A percentile compares a stretch with the other conserved stretches of the same genome.
Evolutionary conservation across 2,888 invertebrate species (phyloP).

Genomic region (Agriopis leucophaearia): DNA sequence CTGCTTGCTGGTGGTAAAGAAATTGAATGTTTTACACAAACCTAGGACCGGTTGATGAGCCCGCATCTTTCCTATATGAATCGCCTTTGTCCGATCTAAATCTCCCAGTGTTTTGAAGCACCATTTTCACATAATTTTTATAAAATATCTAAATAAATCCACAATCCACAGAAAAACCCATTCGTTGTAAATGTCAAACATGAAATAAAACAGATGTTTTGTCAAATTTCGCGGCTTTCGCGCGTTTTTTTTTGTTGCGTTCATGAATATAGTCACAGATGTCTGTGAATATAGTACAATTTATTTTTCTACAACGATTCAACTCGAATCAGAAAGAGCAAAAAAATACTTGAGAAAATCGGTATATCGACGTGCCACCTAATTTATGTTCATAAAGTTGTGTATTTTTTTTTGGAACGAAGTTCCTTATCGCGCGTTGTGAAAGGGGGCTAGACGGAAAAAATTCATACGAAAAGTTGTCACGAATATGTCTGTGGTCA

Average conservation of each 20-base stretch:
- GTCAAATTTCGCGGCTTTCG: constrained; percentile 42
- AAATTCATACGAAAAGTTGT: no score
- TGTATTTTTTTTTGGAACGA: no score
- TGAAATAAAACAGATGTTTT: constrained; percentile 23
- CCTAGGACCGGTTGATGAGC: constrained; percentile 69
- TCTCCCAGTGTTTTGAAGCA: constrained; percentile 85
- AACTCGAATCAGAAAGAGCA: no score
- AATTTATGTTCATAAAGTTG: no score
- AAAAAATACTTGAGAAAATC: no score
- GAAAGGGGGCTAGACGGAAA: no score
- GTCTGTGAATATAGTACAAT: no score
- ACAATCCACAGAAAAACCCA: neutral
- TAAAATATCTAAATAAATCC: neutral
- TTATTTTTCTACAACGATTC: neutral
- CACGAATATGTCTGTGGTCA: no score
- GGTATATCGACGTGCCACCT: no score
- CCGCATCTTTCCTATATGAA: constrained; percentile 66
- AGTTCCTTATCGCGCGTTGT: no score
- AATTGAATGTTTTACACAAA: constrained; percentile 42
- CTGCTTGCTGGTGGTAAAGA: no score
- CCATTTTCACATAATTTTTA: constrained; percentile 68
- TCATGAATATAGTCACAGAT: no score
- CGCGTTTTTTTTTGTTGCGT: constrained; percentile 6
- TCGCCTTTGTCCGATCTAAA: constrained; percentile 79
- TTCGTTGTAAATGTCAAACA: neutral